Evolutionary conservation across 2,888 invertebrate genomes (phyloP), one percentile per base, ranked within the genome.

Genomic region (Beris chalybata): DNA sequence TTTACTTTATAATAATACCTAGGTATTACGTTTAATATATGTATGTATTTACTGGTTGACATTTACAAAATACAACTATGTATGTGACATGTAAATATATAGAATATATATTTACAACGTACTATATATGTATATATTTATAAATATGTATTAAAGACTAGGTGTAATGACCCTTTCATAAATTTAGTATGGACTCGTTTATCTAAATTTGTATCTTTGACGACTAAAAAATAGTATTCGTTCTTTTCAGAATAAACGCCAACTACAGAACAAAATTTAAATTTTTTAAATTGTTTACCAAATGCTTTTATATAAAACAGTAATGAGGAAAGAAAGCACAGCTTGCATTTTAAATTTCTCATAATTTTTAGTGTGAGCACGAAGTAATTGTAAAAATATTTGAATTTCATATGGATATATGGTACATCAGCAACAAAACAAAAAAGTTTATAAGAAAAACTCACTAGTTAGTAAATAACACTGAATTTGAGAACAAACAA

Each of bases 291-390:
- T 3, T 38, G 5, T 38, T 9, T 5, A 38, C 9, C 38, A 38
- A 38, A 38, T 38, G 38, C 15, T 6, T 48, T 48, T 48, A 13
- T 15, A 48, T 11, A 48, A 48, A 48, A 48, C n/a, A 48, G 15
- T 11, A 13, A 48, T 15, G 12, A 48, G 50, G 65, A 65, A 48
- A 48, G 50, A 68, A 65, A 68, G 63, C 65, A 53, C 5, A 12
- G 64, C 64, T 64, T 64, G 64, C 64, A 64, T 54, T 64, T 48
- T 2, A 15, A 48, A 48, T 48, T 12, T 38, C 7, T 38, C 38
- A 3, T 38, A 4, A 38, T 38, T 7, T 38, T 38, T 38, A 38
- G 9, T 38, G 9, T 38, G 9, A 38, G 9, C 38, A 38, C 9
- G 38, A 38, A 38, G 38, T 7, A 5, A 38, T 38, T 38, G 38